Evolutionary conservation across 2,888 invertebrate genomes (phyloP).

Genomic region (Acanthacorydalis orientalis): DNA sequence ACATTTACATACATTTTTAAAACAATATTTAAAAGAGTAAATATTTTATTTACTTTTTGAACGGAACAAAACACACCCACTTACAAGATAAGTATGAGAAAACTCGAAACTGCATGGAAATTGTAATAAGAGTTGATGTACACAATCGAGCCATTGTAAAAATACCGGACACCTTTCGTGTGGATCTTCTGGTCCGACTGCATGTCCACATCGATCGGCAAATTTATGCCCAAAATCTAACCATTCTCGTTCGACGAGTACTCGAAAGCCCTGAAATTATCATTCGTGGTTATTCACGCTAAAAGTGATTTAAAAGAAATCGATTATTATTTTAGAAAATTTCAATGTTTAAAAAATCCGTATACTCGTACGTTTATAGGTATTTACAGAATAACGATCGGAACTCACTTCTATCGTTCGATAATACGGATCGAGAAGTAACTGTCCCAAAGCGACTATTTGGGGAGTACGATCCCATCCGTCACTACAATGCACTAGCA

Average conservation of each 20-base stretch:
- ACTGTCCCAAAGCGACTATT: slow-evolving; percentile 81
- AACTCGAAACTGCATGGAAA: slow-evolving; percentile 93
- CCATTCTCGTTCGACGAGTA: slow-evolving; percentile 92
- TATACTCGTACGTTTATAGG: not conserved
- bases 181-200: slow-evolving; percentile 65
- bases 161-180: slow-evolving; percentile 96
- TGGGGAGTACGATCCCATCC: slow-evolving; percentile 99
- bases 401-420: slow-evolving; percentile 66
- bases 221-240: slow-evolving; percentile 97
- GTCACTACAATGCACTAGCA: slow-evolving; percentile 94
- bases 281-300: no score
- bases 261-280: slow-evolving; percentile 67
- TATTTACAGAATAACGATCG: not conserved
- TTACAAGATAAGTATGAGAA: slow-evolving; percentile 80
- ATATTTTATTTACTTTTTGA: not conserved
- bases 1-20: no score
- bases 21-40: not conserved
- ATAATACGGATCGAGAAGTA: slow-evolving; percentile 87
- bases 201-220: slow-evolving; percentile 82
- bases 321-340: no score
- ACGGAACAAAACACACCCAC: slow-evolving; percentile 16
- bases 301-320: no score
- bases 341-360: no score
- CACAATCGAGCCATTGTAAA: slow-evolving; percentile 93
- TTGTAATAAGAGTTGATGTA: slow-evolving; percentile 78